Base-by-base conservation (phyloP, 2,888 invertebrate species). In the Pammene fasciana region DNA sequence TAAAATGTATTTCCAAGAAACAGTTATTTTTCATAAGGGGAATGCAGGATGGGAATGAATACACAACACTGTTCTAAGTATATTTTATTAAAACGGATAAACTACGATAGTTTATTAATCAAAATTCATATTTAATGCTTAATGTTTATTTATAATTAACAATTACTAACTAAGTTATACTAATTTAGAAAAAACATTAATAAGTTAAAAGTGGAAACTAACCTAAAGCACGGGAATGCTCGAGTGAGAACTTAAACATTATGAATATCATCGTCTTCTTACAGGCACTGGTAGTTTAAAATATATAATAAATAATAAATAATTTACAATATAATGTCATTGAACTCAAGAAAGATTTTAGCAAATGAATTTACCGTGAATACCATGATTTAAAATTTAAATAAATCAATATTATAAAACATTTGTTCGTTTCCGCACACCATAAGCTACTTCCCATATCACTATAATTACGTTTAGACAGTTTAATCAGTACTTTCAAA, bases 251-350 rank as follows among this genome's bases (percentile, higher is more conserved):
- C 79, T 82, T 81, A 68, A n/a, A 74, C 74, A 79, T 79, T 76
- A 86, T 89, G 92, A 92, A 92, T 92, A 92, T 92, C 82, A 84
- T 89, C 82, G 81, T 80, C 50, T 77, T 84, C 92, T 91, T 90
- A 86, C 92, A 92, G 92, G 92, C 90, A 92, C 92, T 92, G 92
- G 85, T 84, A 71, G 67, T 75, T 72, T 74, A 65, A 59, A 70
- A 73, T 74, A 74, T 71, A 77, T 72, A n/a, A 75, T 46, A 72
- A 74, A 66, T 36, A 64, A 74, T 73, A 73, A 73, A 75, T 76
- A 74, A 78, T 59, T 72, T 72, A 64, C 72, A 74, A 38, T 34
- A 57, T 41, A 16, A 43, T 55, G 54, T 65, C 16, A 70, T 65
- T 70, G 65, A n/a, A 65, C 59, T 16, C 46, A 59, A 36, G 14